These are phyloP conservation scores for Leptobrachium leishanense DNA, from an alignment of 2,113 vertebrate species.

Conservation along the genomic window DNA sequence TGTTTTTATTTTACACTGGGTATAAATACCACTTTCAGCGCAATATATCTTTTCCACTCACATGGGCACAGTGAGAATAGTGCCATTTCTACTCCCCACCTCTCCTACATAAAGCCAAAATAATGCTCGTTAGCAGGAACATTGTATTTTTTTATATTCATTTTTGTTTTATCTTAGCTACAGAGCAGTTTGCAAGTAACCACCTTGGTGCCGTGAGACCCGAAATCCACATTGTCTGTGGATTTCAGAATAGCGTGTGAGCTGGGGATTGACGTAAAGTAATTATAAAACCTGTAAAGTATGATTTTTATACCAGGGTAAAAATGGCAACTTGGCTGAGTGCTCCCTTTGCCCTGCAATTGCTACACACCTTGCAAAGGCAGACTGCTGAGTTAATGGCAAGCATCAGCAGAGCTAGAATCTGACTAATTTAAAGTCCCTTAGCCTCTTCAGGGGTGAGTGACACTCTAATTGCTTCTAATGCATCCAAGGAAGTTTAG, in stretches of 20 bases:
- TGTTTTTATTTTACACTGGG: conserved; percentile 66
- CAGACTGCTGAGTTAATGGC: conserved; percentile 42
- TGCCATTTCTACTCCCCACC: not conserved
- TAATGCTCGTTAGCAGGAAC: not conserved
- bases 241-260: too few species aligned
- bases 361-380: conserved; percentile 24
- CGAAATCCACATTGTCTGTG: too few species aligned
- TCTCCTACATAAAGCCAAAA: not conserved
- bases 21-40: conserved; percentile 68
- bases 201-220: too few species aligned
- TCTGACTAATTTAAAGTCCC: conserved; percentile 32
- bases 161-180: too few species aligned
- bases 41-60: conserved; percentile 67
- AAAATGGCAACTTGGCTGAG: conserved; percentile 27
- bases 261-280: not conserved
- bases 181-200: too few species aligned
- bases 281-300: not conserved
- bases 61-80: conserved; percentile 52
- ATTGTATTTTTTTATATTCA: not conserved
- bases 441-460: conserved; percentile 31
- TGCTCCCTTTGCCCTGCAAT: conserved; percentile 8
- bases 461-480: conserved; percentile 43
- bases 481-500: conserved; percentile 27
- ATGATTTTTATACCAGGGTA: conserved; percentile 11
- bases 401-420: conserved; percentile 30